Evolutionary conservation across 2,797 vertebrate genomes (phyloP), one percentile per base, ranked within the genome.

Genomic region (Xiphorhynchus erythropygius): DNA sequence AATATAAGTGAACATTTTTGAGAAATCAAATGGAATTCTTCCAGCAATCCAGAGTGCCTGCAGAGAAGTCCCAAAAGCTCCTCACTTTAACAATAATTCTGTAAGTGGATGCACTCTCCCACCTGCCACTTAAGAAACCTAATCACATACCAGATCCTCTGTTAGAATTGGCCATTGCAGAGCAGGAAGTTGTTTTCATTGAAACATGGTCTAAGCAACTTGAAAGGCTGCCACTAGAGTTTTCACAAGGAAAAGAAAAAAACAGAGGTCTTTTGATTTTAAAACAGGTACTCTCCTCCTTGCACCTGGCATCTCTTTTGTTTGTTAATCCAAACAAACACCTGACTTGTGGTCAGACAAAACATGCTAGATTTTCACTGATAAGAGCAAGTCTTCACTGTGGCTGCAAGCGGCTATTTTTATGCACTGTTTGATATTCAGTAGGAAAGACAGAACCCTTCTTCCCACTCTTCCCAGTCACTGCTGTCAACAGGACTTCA

Each of bases 61-160:
- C 85, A 83, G 83, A 91, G 90, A 93, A 89, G 77, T 94, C 93
- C 90, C 80, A 13, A 82, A 97, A 96, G 88, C 88, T 94, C 67
- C 91, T 92, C 71, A 49, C 84, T 91, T 89, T 52, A 93, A 90
- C 84, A 93, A 56, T 89, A 94, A 93, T 69, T 77, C 77, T 2
- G 4, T 70, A 90, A 94, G 83, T 75, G 83, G 84, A 94, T 84
- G 90, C 74, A 44, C 60, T 94, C 75, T 39, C 67, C 77, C 80
- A 83, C 77, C 94, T 84, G 74, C 85, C 90, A 49, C 85, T 94
- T 96, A 78, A 89, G 94, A 94, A 93, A 87, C 76, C 85, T 93
- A 93, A 94, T 96, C 94, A 90, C 91, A 93, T 37, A 92, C 80
- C 85, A 92, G 44, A 87, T 93, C 52, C 91, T 94, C 74, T 14